Evolutionary conservation across 2,797 vertebrate genomes (phyloP).

Genomic region (Crenuchus spilurus): DNA sequence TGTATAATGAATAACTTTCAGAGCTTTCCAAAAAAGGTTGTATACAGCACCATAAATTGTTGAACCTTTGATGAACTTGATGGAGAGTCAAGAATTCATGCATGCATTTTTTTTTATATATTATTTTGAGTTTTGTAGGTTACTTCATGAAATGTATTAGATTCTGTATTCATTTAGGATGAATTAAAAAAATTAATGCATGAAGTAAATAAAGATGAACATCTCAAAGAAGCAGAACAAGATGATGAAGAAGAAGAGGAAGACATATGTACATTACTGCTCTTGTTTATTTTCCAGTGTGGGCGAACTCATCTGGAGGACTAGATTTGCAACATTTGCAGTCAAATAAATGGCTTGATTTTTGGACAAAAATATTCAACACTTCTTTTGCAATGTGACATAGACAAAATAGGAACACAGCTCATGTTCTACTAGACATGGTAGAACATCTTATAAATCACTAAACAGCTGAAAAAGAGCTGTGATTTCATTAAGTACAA

Average conservation of each 20-base stretch:
- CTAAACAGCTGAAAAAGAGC: background rate
- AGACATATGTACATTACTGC: constrained; percentile 25
- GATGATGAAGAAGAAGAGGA: background rate
- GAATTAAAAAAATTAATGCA: too few relatives aligned
- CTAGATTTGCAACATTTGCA: constrained; percentile 13
- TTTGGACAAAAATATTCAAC: background rate
- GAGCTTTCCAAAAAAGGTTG: too few relatives aligned
- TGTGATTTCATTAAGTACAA: background rate
- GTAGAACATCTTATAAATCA: background rate
- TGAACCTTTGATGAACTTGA: too few relatives aligned
- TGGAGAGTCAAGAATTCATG: too few relatives aligned
- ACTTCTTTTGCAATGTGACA: too few relatives aligned
- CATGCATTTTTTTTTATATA: too few relatives aligned
- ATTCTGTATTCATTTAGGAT: too few relatives aligned
- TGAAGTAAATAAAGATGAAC: background rate
- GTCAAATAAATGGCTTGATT: background rate
- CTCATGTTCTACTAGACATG: background rate
- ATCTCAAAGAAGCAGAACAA: background rate
- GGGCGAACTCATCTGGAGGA: constrained; percentile 30
- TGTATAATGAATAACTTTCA: too few relatives aligned
- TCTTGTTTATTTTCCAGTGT: constrained; percentile 56
- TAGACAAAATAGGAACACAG: background rate
- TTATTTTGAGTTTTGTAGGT: too few relatives aligned
- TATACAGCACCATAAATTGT: too few relatives aligned
- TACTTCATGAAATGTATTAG: too few relatives aligned